These are phyloP conservation scores for Damaliscus lunatus DNA, from an alignment of 2,113 vertebrate genomes.

Conservation along the genomic window DNA sequence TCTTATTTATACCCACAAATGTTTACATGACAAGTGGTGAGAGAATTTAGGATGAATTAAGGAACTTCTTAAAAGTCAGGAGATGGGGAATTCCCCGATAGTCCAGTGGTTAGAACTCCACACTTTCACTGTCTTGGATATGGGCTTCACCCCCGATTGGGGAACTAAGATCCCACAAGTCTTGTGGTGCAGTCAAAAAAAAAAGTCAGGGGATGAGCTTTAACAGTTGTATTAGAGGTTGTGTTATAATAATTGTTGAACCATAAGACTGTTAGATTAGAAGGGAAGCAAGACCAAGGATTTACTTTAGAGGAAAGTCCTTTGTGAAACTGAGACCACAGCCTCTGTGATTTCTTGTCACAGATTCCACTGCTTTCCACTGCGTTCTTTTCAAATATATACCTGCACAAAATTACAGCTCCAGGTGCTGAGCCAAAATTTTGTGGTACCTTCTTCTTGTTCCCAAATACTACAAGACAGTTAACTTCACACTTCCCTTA, in stretches of 20 bases:
- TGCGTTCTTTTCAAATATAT: neutral
- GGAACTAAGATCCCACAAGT: neutral
- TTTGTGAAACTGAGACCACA: neutral
- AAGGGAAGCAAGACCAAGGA: neutral
- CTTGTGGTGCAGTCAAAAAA: neutral
- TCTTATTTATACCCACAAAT: neutral
- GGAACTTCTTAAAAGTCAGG: neutral
- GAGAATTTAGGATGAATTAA: neutral
- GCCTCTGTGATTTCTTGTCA: neutral
- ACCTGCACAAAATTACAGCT: neutral
- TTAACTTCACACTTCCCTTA: neutral
- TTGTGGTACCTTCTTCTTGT: neutral
- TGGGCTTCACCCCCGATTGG: neutral
- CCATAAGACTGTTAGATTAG: neutral
- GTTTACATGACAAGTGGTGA: neutral
- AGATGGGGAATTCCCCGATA: neutral
- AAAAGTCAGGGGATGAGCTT: neutral
- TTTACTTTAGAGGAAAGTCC: neutral
- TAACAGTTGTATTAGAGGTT: neutral
- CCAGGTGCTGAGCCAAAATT: neutral
- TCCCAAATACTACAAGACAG: conserved; percentile 27
- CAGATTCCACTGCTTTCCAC: neutral
- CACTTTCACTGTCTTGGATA: neutral
- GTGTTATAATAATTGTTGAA: neutral
- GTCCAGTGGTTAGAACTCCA: neutral